Conservation (phyloP, 2,888 invertebrate genomes). For the Steinernema hermaphroditum region DNA sequence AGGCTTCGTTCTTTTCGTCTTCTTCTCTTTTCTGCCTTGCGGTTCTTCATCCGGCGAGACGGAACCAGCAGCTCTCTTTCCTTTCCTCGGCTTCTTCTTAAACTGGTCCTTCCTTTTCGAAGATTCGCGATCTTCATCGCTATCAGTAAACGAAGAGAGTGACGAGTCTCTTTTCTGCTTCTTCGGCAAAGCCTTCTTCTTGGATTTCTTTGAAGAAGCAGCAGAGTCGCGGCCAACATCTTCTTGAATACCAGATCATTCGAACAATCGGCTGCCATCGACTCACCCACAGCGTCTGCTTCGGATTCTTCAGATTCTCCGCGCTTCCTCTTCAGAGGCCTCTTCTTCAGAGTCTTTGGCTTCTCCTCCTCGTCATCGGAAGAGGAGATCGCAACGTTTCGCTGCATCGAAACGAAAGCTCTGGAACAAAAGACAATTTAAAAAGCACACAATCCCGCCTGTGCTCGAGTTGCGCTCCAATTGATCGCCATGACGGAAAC, state of each 20-base stretch:
- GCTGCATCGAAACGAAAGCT: not conserved
- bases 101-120: not conserved
- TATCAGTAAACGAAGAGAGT: not conserved
- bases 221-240: not conserved
- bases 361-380: slow-evolving; percentile 1
- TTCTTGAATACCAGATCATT: too few relatives aligned
- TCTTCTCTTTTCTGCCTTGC: not conserved
- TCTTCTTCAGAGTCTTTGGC: not conserved
- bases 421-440: not conserved
- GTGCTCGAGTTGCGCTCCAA: too few relatives aligned
- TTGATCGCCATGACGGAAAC: too few relatives aligned
- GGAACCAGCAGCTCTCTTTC: not conserved
- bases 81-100: not conserved
- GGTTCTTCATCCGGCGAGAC: not conserved
- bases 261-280: too few relatives aligned
- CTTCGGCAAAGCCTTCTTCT: not conserved
- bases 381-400: slow-evolving; percentile 7
- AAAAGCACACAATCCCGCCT: slow-evolving; percentile 8
- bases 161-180: not conserved
- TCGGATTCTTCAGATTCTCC: not conserved
- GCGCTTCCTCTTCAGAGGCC: not conserved
- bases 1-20: not conserved
- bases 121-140: not conserved
- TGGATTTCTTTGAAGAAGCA: not conserved
- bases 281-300: too few relatives aligned